Evolutionary conservation across 2,113 vertebrate species (phyloP), one percentile per base, ranked within the genome.

Genomic region (Cyphomyrus plagiostoma): DNA sequence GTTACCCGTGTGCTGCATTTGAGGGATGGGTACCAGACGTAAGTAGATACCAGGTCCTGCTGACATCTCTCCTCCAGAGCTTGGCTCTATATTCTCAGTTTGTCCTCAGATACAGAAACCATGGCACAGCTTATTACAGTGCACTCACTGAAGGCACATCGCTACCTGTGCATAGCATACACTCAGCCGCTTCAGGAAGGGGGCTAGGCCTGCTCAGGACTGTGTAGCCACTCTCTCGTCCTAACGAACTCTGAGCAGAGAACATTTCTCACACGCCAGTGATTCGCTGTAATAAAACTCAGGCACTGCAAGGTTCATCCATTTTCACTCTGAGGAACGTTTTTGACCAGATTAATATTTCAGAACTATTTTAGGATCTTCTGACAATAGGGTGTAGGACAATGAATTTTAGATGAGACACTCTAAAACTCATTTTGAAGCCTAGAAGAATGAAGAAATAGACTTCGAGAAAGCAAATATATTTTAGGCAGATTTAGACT

Each of bases 61-160:
- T 80, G 74, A 80, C 13, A 80, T 42, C 13, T 42, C 35, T 80
- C 74, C 17, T 80, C 17, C 1, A 17, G 35, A 19, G 35, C 35
- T 19, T 80, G 74, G 13, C 74, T 80, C 74, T n/a, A 70, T 70
- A 70, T 70, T 30, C 62, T 30, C 58, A 26, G 23, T 66, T 26
- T 66, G 30, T 77, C 88, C 88, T 45, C 90, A 92, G 92, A 89
- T 91, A 88, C 84, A 70, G 94, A 94, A 93, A 94, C 94, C 93
- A 95, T 93, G 93, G 94, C 91, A 88, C 88, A 3, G 89, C 89
- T 94, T 92, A 91, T 95, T 94, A 93, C 90, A 84, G 91, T 26
- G 70, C 89, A 89, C 80, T 92, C 88, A 77, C 52, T 62, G 42
- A 30, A 26, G 89, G 83, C n/a, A 50, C 11, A 46, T 26, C 0